phyloP scores from a whole-genome alignment of 2,888 invertebrate species.

The Tridacna crocea region DNA sequence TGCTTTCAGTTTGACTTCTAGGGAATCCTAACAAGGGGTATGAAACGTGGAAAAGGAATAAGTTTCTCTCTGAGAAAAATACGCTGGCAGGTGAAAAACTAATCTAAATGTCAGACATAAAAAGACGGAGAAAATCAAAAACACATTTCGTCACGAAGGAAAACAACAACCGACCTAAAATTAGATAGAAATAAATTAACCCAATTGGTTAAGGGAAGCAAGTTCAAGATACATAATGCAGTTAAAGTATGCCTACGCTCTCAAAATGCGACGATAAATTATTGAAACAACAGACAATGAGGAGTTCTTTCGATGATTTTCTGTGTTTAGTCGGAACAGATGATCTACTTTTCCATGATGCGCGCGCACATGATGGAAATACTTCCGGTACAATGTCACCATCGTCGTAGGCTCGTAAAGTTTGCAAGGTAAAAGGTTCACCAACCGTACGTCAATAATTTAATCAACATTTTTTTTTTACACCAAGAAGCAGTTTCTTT shows the following conservation, averaged over 20 bases:
- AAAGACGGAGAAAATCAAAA: constrained; percentile 6
- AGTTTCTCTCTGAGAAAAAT: not conserved
- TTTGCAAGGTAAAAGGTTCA: too few relatives aligned
- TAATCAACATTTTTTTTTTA: too few relatives aligned
- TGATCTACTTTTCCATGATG: constrained; percentile 48
- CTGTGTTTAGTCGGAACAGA: constrained; percentile 59
- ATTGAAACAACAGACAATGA: not conserved
- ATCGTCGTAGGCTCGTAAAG: not conserved
- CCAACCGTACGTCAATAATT: too few relatives aligned
- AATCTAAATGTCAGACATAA: not conserved
- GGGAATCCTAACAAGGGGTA: not conserved
- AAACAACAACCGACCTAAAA: not conserved
- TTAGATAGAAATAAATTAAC: not conserved
- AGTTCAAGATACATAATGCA: not conserved
- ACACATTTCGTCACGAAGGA: constrained; percentile 10
- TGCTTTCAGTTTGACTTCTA: not conserved
- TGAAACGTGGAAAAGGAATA: not conserved
- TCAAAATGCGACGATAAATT: constrained; percentile 34
- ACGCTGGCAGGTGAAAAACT: not conserved
- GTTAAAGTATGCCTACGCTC: constrained; percentile 37
- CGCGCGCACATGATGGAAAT: constrained; percentile 41
- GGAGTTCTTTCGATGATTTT: constrained; percentile 23
- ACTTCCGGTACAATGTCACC: constrained; percentile 31
- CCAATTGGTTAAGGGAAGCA: not conserved
- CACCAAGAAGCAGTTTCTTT: too few relatives aligned